Conservation (phyloP, 2,888 invertebrate genomes). For the Escarpia spicata region DNA sequence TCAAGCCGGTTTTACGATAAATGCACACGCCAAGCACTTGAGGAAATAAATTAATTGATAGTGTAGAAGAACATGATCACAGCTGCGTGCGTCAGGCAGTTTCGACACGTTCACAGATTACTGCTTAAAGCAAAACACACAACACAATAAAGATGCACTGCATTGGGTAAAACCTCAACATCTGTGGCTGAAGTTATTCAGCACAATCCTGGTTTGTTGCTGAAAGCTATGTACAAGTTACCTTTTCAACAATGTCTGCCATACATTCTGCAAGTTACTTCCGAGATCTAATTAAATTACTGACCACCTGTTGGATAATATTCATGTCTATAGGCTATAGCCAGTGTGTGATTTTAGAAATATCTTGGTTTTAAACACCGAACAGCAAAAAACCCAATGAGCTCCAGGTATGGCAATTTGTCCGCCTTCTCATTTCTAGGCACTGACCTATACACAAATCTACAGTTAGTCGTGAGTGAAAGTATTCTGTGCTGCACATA, state of each 20-base stretch:
- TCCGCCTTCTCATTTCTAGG: neutral
- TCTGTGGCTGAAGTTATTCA: neutral
- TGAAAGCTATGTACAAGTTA: neutral
- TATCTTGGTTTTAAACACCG: neutral
- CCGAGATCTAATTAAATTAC: neutral
- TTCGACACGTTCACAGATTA: neutral
- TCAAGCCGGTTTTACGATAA: neutral
- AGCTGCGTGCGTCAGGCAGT: neutral
- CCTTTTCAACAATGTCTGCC: too few relatives aligned
- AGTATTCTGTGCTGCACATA: neutral
- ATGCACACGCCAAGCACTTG: constrained; percentile 4
- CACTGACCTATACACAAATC: neutral
- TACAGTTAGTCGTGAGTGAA: neutral
- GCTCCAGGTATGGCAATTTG: neutral
- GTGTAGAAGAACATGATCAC: neutral
- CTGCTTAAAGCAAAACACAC: constrained; percentile 14
- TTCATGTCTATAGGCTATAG: too few relatives aligned
- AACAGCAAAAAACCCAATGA: neutral
- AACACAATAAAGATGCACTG: neutral
- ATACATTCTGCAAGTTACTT: too few relatives aligned
- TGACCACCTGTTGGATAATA: neutral
- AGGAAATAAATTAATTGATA: neutral
- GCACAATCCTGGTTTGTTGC: neutral
- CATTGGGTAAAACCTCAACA: neutral
- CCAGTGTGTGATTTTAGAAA: neutral